Evolutionary conservation across 2,113 vertebrate genomes (phyloP).

Genomic region (Platichthys flesus): DNA sequence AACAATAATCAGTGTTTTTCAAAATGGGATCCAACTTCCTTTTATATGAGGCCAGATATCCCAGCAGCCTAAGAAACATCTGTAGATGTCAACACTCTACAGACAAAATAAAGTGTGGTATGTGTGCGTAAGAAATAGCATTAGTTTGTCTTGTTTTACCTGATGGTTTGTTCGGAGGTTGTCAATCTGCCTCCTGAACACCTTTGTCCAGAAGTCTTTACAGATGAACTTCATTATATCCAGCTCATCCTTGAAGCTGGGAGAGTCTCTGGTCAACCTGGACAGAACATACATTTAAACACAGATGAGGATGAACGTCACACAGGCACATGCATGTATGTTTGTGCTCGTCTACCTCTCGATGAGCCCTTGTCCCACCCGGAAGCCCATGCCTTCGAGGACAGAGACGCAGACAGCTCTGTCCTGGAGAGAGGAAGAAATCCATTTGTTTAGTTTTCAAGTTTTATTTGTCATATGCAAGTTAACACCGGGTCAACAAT

Average conservation of each 20-base stretch:
- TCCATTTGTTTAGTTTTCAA: neutral
- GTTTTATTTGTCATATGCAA: no score
- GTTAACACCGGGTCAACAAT: no score
- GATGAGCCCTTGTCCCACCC: constrained; percentile 88
- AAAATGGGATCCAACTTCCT: no score
- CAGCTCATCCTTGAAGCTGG: constrained; percentile 88
- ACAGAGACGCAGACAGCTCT: constrained; percentile 80
- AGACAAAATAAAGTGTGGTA: neutral
- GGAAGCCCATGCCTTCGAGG: constrained; percentile 88
- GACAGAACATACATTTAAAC: neutral
- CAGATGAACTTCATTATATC: constrained; percentile 90
- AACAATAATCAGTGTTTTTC: no score
- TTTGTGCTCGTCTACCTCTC: constrained; percentile 80
- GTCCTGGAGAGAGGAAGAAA: constrained; percentile 71
- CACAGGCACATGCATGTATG: neutral
- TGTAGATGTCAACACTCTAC: neutral
- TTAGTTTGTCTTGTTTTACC: constrained; percentile 67
- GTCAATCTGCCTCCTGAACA: constrained; percentile 88
- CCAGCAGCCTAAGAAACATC: no score
- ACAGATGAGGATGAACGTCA: neutral
- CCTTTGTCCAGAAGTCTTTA: constrained; percentile 88
- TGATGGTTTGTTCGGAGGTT: constrained; percentile 90
- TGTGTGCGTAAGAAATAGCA: no score
- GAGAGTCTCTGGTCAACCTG: constrained; percentile 86
- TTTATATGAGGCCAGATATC: no score